A percentile compares a stretch with the other conserved stretches of the same genome.
Conservation (phyloP, 2,113 vertebrate genomes). For the Sigmodon hispidus region DNA sequence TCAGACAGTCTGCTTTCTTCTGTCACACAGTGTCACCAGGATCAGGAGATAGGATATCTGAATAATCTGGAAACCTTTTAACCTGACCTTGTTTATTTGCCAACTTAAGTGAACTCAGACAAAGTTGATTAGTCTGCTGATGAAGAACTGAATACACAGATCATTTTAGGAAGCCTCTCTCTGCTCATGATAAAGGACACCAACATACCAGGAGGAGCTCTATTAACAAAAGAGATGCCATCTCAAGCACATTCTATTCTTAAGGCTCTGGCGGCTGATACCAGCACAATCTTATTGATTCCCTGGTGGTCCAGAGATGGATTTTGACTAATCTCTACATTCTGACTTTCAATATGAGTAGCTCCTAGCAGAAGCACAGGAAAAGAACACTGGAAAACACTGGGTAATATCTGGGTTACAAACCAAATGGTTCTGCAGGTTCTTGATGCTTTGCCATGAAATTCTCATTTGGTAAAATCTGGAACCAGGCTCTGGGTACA, state of each 20-base stretch:
- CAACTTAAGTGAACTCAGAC: background rate
- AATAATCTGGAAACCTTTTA: background rate
- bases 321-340: background rate
- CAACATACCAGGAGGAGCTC: background rate
- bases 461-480: slow-evolving; percentile 21
- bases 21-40: background rate
- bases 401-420: background rate
- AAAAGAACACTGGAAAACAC: background rate
- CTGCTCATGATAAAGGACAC: background rate
- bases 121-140: background rate
- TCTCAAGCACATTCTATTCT: background rate
- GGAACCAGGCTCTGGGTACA: background rate
- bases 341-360: background rate
- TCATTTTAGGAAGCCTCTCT: background rate
- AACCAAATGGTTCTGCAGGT: background rate
- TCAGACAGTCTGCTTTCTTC: background rate
- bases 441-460: slow-evolving; percentile 42
- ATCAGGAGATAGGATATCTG: no score
- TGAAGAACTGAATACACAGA: background rate
- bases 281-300: background rate
- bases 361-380: background rate
- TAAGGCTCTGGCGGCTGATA: background rate
- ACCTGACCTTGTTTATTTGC: background rate
- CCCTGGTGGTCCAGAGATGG: background rate
- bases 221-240: background rate